Base-by-base conservation (phyloP, 2,888 invertebrate species). In the Clitarchus hookeri region DNA sequence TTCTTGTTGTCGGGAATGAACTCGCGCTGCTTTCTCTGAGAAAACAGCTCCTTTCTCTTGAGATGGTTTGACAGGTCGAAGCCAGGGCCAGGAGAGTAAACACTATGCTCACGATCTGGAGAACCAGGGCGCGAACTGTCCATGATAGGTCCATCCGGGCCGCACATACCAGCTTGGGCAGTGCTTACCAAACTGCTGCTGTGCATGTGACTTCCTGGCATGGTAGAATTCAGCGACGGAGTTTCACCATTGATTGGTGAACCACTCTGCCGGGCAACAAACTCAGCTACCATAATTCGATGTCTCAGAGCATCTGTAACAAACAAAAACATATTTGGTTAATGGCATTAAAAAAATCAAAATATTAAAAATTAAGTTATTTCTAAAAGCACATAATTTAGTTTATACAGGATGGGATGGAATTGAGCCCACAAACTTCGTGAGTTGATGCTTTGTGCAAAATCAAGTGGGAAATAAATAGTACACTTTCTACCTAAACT, bases 1-100 rank as follows among this genome's bases (percentile, higher is more conserved):
- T 99, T 99, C 91, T 98, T 98, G 92, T 95, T 97, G 91, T 98
- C 98, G 0, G 98, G 98, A 88, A 98, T 98, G 92, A 99, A 98
- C 91, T 98, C 98, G 23, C 99, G 94, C 91, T 98, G 98, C 91
- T 98, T 98, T 90, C 98, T 94, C 90, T 97, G 96, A 0, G 96
- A 96, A 92, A 97, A 97, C 90, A 97, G 93, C 89, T 97, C 97
- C 90, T 97, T 97, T 53, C 87, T 87, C 85, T 83, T 94, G 86
- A 91, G 86, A 87, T 92, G 91, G 6, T 91, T 90, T 79, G 90
- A 90, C 90, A 93, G 93, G 88, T 93, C 94, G 91, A 92, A 95
- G 90, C 89, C 91, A 84, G 89, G 88, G 3, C 92, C 92, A 8
- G 65, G n/a, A 8, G 65, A 65, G 83, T 92, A 92, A 48, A 92